Base-by-base conservation (phyloP, 2,113 vertebrate species). In the Anoura caudifer region DNA sequence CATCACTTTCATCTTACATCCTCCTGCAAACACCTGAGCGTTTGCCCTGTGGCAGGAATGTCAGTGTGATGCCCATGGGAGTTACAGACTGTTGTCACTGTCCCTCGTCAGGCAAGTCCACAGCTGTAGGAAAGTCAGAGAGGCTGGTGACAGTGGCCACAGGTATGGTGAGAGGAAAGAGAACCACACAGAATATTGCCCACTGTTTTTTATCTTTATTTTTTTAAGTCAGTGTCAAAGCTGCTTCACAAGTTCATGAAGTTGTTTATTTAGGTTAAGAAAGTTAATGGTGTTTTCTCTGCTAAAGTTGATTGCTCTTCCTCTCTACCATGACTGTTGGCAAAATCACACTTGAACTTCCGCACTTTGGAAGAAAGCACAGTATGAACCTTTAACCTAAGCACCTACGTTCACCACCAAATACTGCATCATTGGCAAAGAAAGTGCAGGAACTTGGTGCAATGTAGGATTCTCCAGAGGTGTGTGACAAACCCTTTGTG, bases 311-410 rank as follows among this genome's bases (percentile, higher is more conserved):
- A 87, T 63, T n/a, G 7, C 31, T 86, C 91, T 67, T 59, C 28
- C 59, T 50, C 76, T 67, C 3, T 24, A 50, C 47, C 0, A 0
- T 65, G 56, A 82, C 36, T 45, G 5, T 76, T 72, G n/a, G 28
- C 47, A 73, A 84, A 87, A 87, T 72, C 20, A 33, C 61, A 31
- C 19, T 59, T 63, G 26, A 7, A 36, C 28, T 92, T 93, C 54
- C n/a, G 9, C 38, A 26, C 54, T 83, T 69, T 22, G 75, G 80
- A 90, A 85, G 85, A 82, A 94, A 95, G 54, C 84, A 56, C 54
- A 45, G 33, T 36, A 15, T 43, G 67, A 73, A 47, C 9, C 69
- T 76, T 88, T 36, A 16, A 5, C 13, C 24, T 13, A 7, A 9
- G 36, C 61, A 22, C n/a, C 52, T 54, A 20, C 20, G 16, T 8